Base-by-base conservation (phyloP, 2,888 invertebrate species). In the Hanleya hanleyi region DNA sequence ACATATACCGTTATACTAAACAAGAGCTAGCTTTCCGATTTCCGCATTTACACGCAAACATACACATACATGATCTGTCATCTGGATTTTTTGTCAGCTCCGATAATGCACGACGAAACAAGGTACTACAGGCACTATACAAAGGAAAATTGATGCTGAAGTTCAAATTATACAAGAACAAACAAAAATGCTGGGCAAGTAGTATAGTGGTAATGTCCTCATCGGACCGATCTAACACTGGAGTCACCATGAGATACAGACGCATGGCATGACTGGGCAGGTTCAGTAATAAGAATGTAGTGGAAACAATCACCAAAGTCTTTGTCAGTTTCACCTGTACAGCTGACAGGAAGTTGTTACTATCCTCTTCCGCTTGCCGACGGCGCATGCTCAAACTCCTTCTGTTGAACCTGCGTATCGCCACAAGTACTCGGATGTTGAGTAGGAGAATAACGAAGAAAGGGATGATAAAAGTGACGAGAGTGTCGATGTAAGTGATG, bases 191-290 rank as follows among this genome's bases (percentile, higher is more conserved):
- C 75, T 86, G 86, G 12, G 82, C 72, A 0, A 81, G 70, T 29
- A 77, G 71, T 29, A 77, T 71, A 7, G 76, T 67, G 36, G 76
- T 47, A 33, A 75, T 69, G 35, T 74, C 67, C 7, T 73, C 67
- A 29, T 80, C 67, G 38, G 62, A 67, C 3, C 70, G 57, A 6
- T 71, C 71, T 32, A 75, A 51, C n/a, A 79, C 61, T 26, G 79
- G 72, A 61, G 75, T 68, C 5, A 86, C 73, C 41, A 84, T 71
- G 9, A 84, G 75, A 70, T 83, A 84, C 61, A 86, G 69, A 6
- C 86, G 73, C 37, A 84, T 80, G 9, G 83, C 85, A 75, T 88
- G 84, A 68, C 86, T 87, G 12, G 88, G 88, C 26, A 88, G 73
- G 61, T 84, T 84, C 6, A 87, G 81, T 15, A 87, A 74, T 5